Evolutionary conservation across 1,140 invertebrate genomes (phyloP).

Genomic region (Coenobita brevimanus): DNA sequence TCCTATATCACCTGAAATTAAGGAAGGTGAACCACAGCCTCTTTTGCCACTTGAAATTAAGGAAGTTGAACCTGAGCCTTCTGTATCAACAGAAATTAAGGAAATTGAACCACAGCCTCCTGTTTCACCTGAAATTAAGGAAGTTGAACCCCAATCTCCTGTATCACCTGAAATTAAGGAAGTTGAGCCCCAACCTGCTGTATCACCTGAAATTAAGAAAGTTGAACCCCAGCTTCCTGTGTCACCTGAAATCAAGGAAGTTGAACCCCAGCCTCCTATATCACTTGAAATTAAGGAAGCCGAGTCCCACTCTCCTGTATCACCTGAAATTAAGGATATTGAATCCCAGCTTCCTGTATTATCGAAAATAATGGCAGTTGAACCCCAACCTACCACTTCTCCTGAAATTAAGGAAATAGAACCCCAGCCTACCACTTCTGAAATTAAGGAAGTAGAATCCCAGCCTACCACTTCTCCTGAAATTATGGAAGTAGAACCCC

Average conservation of each 20-base stretch:
- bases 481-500: neutral
- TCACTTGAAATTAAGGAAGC: neutral
- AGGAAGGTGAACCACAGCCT: neutral
- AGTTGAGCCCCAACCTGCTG: neutral
- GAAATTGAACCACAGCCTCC: slow-evolving; percentile 1
- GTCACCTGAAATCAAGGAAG: neutral
- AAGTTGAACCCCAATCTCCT: neutral
- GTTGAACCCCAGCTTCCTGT: neutral
- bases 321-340: no score
- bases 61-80: neutral
- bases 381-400: no score
- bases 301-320: no score
- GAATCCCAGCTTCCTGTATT: no score
- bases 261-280: neutral
- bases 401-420: no score
- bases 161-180: neutral
- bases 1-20: no score
- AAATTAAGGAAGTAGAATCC: neutral
- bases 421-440: neutral
- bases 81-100: neutral
- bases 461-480: no score
- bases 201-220: neutral
- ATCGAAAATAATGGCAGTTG: neutral
- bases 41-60: neutral
- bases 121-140: neutral